These are phyloP conservation scores for Thamnophis sirtalis DNA, from an alignment of 2,113 vertebrate genomes.

Conservation along the genomic window DNA sequence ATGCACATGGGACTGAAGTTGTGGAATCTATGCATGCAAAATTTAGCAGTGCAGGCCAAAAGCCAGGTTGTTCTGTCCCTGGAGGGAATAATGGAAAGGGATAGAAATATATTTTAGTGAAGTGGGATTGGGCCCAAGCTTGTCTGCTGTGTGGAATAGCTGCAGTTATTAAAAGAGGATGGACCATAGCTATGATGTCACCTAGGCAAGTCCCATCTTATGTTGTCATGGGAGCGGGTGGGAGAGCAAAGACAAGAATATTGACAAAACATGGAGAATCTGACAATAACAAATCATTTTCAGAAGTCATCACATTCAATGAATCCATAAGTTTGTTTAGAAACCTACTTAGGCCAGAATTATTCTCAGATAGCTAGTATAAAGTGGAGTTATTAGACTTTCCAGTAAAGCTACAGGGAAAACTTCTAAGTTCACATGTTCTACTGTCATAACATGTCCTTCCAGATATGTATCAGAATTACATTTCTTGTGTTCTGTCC, in stretches of 20 bases:
- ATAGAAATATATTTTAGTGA: slow-evolving; percentile 1
- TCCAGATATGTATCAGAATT: not conserved
- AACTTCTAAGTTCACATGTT: not conserved
- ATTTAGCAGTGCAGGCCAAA: slow-evolving; percentile 12
- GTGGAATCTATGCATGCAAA: not conserved
- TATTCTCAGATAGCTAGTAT: not conserved
- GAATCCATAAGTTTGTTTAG: not conserved
- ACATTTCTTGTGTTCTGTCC: not conserved
- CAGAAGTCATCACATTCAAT: not conserved
- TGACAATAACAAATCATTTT: not conserved
- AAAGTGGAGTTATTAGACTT: not conserved
- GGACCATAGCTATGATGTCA: slow-evolving; percentile 19
- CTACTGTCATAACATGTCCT: not conserved
- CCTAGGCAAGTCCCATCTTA: not conserved
- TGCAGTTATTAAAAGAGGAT: slow-evolving; percentile 7
- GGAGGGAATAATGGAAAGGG: not conserved
- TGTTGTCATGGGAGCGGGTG: not conserved
- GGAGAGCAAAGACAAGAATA: not conserved
- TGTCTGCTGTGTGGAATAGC: slow-evolving; percentile 25
- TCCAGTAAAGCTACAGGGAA: not conserved
- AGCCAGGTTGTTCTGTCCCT: slow-evolving; percentile 1
- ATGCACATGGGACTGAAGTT: not conserved
- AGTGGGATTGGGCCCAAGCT: slow-evolving; percentile 18
- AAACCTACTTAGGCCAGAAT: not conserved
- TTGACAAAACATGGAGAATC: not conserved